Evolutionary conservation across 2,888 invertebrate genomes (phyloP), one percentile per base, ranked within the genome.

Genomic region (Clistopyga incitator): DNA sequence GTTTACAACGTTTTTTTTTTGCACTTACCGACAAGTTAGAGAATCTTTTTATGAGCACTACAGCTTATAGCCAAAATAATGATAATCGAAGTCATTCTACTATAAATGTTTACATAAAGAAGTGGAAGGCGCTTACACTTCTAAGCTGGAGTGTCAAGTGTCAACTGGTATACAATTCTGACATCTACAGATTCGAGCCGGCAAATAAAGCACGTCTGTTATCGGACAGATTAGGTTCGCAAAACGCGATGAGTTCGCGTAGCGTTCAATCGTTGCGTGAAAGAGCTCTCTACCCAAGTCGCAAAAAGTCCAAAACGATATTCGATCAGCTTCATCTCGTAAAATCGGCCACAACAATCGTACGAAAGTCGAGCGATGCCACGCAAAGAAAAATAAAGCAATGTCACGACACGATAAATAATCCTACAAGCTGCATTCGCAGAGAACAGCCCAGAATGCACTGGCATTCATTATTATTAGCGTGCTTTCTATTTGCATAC

Each of bases 401-500:
- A 42, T 13, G 23, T 59, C 45, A 59, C 6, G 6, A 29, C 18
- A 18, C 59, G 61, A 29, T 47, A 13, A 74, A 85, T 81, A 84
- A 82, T 78, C 82, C 10, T 6, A 84, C 80, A 80, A 76, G 68
- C 77, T 77, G 64, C 79, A 79, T 81, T 72, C 79, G 81, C 79
- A 82, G 64, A 50, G 72, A 82, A 81, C 83, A 67, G 87, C 78
- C 84, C 86, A 88, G 89, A 89, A 89, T 89, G 88, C 87, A 87
- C 84, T 86, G 81, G 85, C 84, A 86, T 76, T 67, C 85, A 85
- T 86, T 89, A 88, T 89, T 90, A 90, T 90, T 90, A 89, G 88
- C 87, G 79, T 86, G 88, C 88, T 89, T 90, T 90, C 88, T 88
- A 90, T 90, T 89, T 87, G 87, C 87, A 87, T 72, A 78, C 72